Conservation (phyloP, 2,113 vertebrate species). For the Pollimyrus isidori region DNA sequence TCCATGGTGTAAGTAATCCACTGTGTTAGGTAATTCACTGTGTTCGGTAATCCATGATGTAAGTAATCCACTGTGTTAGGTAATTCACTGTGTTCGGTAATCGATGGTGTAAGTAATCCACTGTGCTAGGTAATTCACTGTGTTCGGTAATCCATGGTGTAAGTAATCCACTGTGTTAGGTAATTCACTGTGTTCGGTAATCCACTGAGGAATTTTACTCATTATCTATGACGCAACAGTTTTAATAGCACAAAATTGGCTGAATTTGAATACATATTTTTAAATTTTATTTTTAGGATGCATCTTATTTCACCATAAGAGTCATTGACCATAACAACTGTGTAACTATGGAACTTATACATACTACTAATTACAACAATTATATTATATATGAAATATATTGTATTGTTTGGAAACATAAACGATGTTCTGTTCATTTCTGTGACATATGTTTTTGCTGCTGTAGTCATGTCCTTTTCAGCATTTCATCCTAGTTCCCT, state of each 20-base stretch:
- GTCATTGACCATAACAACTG: not conserved
- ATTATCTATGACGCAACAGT: not conserved
- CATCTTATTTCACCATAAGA: not conserved
- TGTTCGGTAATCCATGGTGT: too few relatives aligned
- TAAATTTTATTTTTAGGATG: not conserved
- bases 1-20: too few relatives aligned
- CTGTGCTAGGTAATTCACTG: too few relatives aligned
- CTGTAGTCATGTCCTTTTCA: not conserved
- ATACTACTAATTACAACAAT: not conserved
- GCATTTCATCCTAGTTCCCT: not conserved
- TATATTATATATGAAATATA: not conserved
- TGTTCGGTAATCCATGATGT: too few relatives aligned
- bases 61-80: too few relatives aligned
- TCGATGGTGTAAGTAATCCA: too few relatives aligned
- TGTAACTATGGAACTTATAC: not conserved
- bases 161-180: too few relatives aligned
- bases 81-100: too few relatives aligned
- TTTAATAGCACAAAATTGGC: not conserved
- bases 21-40: too few relatives aligned
- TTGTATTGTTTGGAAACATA: not conserved
- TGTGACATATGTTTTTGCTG: not conserved
- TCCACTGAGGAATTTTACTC: not conserved
- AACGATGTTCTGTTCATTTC: not conserved
- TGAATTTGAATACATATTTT: not conserved
- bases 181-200: not conserved